Conservation (phyloP, 2,888 invertebrate genomes). For the Tenthredo livida region DNA sequence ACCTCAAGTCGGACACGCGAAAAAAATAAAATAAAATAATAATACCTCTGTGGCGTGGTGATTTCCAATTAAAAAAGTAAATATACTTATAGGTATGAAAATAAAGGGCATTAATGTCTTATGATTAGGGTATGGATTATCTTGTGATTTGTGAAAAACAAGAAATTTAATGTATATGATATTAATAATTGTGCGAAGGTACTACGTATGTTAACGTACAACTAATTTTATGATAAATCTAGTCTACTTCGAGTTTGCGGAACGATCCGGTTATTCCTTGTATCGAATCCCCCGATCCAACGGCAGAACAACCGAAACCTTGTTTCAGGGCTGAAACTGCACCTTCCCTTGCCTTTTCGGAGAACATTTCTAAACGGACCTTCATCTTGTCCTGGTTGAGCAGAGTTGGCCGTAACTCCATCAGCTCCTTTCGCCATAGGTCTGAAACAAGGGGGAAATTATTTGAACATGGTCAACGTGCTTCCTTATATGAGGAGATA, state of each 20-base stretch:
- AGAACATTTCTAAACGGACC: constrained; percentile 85
- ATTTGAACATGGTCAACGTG: neutral
- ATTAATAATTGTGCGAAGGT: neutral
- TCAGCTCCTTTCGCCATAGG: constrained; percentile 86
- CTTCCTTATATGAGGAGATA: neutral
- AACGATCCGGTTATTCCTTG: constrained; percentile 88
- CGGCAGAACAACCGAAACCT: constrained; percentile 82
- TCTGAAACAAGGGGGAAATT: constrained; percentile 76
- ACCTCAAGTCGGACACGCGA: neutral
- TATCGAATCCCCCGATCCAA: constrained; percentile 81
- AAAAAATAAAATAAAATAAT: neutral
- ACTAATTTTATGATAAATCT: constrained; percentile 52
- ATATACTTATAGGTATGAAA: neutral
- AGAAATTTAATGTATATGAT: neutral
- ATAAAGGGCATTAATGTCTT: neutral
- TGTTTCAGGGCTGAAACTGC: constrained; percentile 86
- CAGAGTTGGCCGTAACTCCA: constrained; percentile 81
- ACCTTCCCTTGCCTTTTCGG: constrained; percentile 86
- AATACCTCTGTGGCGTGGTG: neutral
- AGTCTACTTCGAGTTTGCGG: constrained; percentile 89
- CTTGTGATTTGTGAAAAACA: constrained; percentile 16
- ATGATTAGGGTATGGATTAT: neutral
- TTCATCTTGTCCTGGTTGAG: constrained; percentile 86
- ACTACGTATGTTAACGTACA: neutral
- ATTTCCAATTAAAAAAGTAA: neutral